Percentiles rank a stretch among this genome's conserved stretches.
phyloP scores from a whole-genome alignment of 2,888 invertebrate species.

The Nomada lathburiana region DNA sequence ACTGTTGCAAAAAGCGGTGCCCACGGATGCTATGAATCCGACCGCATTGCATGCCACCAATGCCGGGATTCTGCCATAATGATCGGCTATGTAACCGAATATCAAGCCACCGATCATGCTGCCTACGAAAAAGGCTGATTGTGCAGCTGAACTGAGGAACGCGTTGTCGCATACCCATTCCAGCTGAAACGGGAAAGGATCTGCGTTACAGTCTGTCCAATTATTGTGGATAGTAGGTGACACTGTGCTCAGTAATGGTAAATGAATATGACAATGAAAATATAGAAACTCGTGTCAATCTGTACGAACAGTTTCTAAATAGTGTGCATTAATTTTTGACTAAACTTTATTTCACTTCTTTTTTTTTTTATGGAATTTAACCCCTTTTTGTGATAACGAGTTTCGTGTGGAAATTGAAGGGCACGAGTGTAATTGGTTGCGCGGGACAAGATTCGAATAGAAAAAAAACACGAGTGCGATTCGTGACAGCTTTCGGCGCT shows the following conservation, averaged over 20 bases:
- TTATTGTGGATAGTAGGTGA: not conserved
- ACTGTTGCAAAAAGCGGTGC: constrained; percentile 90
- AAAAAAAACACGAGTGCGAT: too few relatives aligned
- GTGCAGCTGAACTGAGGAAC: constrained; percentile 91
- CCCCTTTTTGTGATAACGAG: too few relatives aligned
- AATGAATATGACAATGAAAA: not conserved
- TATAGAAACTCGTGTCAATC: too few relatives aligned
- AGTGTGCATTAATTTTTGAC: too few relatives aligned
- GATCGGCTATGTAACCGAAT: constrained; percentile 95
- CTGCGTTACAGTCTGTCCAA: not conserved
- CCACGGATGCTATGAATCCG: constrained; percentile 90
- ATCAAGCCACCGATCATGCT: constrained; percentile 94
- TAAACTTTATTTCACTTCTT: too few relatives aligned
- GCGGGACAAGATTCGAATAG: too few relatives aligned
- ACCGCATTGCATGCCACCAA: constrained; percentile 92
- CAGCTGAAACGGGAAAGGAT: constrained; percentile 85
- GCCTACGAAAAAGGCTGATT: constrained; percentile 95
- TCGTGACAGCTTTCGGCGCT: too few relatives aligned
- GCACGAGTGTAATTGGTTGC: too few relatives aligned
- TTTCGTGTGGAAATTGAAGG: too few relatives aligned
- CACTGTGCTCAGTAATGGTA: too few relatives aligned
- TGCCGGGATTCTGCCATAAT: constrained; percentile 93
- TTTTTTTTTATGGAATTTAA: too few relatives aligned
- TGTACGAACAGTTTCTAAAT: too few relatives aligned
- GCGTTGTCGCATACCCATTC: constrained; percentile 95